phyloP scores from a whole-genome alignment of 2,888 invertebrate species.

The Galerucella nymphaeae region DNA sequence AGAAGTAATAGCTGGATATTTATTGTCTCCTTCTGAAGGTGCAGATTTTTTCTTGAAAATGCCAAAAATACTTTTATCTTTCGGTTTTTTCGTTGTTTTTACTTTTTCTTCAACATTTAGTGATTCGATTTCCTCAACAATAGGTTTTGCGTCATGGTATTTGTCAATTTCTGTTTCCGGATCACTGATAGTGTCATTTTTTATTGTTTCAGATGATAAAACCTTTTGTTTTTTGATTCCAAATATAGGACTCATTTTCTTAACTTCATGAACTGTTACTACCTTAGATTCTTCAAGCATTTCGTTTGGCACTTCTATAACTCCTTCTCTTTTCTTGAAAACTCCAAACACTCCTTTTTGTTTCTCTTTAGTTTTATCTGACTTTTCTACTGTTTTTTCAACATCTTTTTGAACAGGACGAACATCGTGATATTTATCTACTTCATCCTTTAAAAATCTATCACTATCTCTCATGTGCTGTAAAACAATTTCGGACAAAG shows the following conservation, averaged over 20 bases:
- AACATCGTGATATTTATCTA: slow-evolving; percentile 49
- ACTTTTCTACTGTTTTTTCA: background rate
- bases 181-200: slow-evolving; percentile 43
- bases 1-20: background rate
- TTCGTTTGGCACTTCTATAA: slow-evolving; percentile 24
- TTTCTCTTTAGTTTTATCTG: background rate
- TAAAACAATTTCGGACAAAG: slow-evolving; percentile 26
- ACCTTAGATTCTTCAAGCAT: background rate
- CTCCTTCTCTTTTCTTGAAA: slow-evolving; percentile 49
- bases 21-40: slow-evolving; percentile 25
- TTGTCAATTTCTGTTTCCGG: slow-evolving; percentile 44
- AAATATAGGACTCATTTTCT: slow-evolving; percentile 2
- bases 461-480: slow-evolving; percentile 39
- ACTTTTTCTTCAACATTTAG: slow-evolving; percentile 15
- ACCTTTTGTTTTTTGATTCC: slow-evolving; percentile 3
- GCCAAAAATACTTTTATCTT: slow-evolving; percentile 25
- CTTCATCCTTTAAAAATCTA: slow-evolving; percentile 48
- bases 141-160: slow-evolving; percentile 49
- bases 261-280: background rate
- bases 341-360: slow-evolving; percentile 43
- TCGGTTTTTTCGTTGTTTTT: slow-evolving; percentile 30
- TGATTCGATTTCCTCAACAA: slow-evolving; percentile 6
- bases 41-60: slow-evolving; percentile 33
- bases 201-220: slow-evolving; percentile 41
- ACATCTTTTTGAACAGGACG: slow-evolving; percentile 30